Evolutionary conservation across 1,140 invertebrate genomes (phyloP).

Genomic region (Hylyphantes graminicola): DNA sequence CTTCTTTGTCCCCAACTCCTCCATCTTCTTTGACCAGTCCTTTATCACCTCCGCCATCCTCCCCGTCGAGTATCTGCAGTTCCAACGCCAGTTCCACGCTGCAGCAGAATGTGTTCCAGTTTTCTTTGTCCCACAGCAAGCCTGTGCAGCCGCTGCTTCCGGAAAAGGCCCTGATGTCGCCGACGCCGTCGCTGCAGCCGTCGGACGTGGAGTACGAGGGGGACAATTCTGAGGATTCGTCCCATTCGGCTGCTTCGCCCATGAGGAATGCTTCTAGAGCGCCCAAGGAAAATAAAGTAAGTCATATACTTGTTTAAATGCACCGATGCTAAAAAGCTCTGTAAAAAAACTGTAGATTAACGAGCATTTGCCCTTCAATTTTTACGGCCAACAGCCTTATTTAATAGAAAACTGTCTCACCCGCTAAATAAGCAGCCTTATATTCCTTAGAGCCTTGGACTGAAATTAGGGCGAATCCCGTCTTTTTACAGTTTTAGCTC

Average conservation of each 20-base stretch:
- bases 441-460: too few relatives aligned
- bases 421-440: too few relatives aligned
- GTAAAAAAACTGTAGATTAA: too few relatives aligned
- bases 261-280: constrained; percentile 14
- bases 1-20: constrained; percentile 54
- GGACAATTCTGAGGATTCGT: constrained; percentile 51
- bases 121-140: constrained; percentile 61
- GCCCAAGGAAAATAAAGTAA: constrained; percentile 26
- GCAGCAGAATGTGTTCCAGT: constrained; percentile 59
- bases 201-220: constrained; percentile 52
- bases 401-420: too few relatives aligned
- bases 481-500: too few relatives aligned
- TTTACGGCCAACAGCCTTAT: too few relatives aligned
- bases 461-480: too few relatives aligned
- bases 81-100: constrained; percentile 43
- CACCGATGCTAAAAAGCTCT: too few relatives aligned
- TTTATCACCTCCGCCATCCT: constrained; percentile 40
- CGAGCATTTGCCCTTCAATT: too few relatives aligned
- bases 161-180: constrained; percentile 52
- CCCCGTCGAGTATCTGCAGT: constrained; percentile 55
- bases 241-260: constrained; percentile 39
- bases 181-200: constrained; percentile 20
- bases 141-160: constrained; percentile 57
- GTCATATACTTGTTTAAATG: too few relatives aligned
- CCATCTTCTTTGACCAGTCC: constrained; percentile 61